phyloP scores from a whole-genome alignment of 1,140 invertebrate species.

The Anastrepha ludens region DNA sequence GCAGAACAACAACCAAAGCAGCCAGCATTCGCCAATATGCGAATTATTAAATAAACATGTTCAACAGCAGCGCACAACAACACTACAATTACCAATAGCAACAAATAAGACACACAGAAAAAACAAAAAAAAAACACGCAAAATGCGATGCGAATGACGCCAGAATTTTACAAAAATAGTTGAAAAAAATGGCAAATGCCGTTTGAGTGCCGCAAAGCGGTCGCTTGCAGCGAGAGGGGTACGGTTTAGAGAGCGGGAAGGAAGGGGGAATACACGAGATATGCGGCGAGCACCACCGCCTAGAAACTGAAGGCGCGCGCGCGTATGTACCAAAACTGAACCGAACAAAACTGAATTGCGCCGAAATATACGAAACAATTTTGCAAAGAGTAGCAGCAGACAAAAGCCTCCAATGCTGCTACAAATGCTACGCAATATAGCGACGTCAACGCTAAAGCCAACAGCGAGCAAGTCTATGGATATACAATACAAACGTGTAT shows the following conservation, averaged over 20 bases:
- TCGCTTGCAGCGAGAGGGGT: not conserved
- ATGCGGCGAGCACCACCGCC: not conserved
- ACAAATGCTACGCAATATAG: not conserved
- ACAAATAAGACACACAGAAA: not conserved
- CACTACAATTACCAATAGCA: conserved; percentile 55
- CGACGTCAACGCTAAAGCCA: not conserved
- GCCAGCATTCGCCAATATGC: conserved; percentile 17
- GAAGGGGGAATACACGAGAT: not conserved
- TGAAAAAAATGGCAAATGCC: conserved; percentile 44
- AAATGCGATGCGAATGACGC: conserved; percentile 3
- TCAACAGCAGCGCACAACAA: conserved; percentile 54
- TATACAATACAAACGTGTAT: too few relatives aligned
- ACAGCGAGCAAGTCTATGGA: too few relatives aligned
- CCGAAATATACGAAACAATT: conserved; percentile 16
- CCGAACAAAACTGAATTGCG: conserved; percentile 39
- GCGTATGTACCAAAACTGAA: conserved; percentile 24
- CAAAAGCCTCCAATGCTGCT: not conserved
- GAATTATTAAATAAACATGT: conserved; percentile 43
- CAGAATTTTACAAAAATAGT: conserved; percentile 33
- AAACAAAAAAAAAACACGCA: conserved; percentile 11
- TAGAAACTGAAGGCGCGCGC: not conserved
- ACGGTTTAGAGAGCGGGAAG: conserved; percentile 6
- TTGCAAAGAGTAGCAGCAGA: conserved; percentile 14
- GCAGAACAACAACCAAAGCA: not conserved
- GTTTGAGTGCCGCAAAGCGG: not conserved